phyloP scores from a whole-genome alignment of 2,113 vertebrate genomes.

The Myrmecobius fasciatus region DNA sequence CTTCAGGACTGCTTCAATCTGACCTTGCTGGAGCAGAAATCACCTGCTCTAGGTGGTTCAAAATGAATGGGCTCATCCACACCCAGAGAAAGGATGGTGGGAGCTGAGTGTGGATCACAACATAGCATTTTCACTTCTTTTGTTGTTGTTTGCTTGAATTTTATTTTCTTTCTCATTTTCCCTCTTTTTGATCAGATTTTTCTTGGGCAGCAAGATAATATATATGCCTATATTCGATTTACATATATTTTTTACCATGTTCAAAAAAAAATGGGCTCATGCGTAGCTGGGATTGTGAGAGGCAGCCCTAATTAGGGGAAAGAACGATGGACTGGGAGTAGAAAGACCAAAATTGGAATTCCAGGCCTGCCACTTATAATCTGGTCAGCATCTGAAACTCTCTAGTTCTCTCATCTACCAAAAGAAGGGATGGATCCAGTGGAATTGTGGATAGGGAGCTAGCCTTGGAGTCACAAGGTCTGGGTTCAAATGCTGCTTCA shows the following conservation, averaged over 20 bases:
- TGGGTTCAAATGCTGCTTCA: neutral
- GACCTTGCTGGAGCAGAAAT: neutral
- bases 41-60: neutral
- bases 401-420: neutral
- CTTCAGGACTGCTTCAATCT: neutral
- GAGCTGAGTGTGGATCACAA: too few relatives aligned
- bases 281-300: neutral
- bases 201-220: too few relatives aligned
- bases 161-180: too few relatives aligned
- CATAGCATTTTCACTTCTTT: too few relatives aligned
- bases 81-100: too few relatives aligned
- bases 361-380: neutral
- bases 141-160: too few relatives aligned
- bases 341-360: neutral
- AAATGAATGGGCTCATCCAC: neutral
- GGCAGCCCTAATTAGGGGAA: neutral
- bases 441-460: neutral
- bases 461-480: neutral
- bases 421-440: neutral
- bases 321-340: neutral
- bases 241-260: too few relatives aligned
- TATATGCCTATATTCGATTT: too few relatives aligned
- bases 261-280: neutral
- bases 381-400: neutral
- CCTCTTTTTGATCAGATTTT: too few relatives aligned